Base-by-base conservation (phyloP, 2,797 vertebrate species). In the Gymnoscopelus microlampas region DNA sequence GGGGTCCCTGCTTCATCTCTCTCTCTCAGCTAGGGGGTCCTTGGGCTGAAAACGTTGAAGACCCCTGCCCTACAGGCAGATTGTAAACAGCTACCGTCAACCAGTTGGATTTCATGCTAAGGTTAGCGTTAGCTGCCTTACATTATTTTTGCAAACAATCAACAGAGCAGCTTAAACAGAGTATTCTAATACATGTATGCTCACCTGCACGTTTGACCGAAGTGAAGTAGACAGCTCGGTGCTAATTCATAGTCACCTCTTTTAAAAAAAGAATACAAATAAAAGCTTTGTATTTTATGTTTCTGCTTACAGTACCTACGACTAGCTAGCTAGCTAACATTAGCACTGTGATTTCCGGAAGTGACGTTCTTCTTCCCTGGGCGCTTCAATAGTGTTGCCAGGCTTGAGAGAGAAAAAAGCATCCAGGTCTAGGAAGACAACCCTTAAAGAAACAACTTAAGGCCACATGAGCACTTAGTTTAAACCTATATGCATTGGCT, bases 241-340 rank as follows among this genome's bases (percentile, higher is more conserved):
- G 48, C 77, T 63, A 83, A 79, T 79, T 87, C 88, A 91, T 92
- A 51, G 48, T 58, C 57, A 19, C 39, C 9, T n/a, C 13, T 15
- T 47, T 3, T 64, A 61, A 67, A 19, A 61, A 19, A 23, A 19
- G 51, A 64, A 44, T 44, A 44, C 39, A 44, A 44, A 44, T 44
- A 8, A 44, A 44, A 44, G 39, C 39, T 44, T 44, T 44, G 39
- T 44, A 10, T 44, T 44, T 44, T 44, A 44, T 10, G 9, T 59
- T 53, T 19, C 62, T 53, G n/a, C 35, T 70, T 4, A 63, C 54
- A 62, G 24, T 26, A 3, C 7, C 39, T 12, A 48, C 50, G 66
- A 35, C 72, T 77, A 73, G 3, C 10, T 74, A 78, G 74, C 14
- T 3, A 58, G 73, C 79, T 84, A 87, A 60, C 63, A 9, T n/a